Conservation (phyloP, 2,888 invertebrate genomes). For the Amaurobius ferox region DNA sequence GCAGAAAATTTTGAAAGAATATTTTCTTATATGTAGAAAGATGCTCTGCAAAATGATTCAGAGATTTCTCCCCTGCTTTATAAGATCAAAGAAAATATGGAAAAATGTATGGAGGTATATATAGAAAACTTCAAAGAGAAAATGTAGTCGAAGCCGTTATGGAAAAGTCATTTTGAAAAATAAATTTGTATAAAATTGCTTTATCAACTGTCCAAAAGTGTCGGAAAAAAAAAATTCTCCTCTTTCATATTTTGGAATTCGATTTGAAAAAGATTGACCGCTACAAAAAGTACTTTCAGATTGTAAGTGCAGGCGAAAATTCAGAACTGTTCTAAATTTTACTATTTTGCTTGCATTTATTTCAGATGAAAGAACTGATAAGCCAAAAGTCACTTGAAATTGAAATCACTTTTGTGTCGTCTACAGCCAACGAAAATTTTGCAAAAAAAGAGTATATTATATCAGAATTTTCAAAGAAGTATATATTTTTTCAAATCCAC, state of each 20-base stretch:
- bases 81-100: slow-evolving; percentile 7
- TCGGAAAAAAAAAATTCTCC: slow-evolving; percentile 38
- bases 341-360: slow-evolving; percentile 23
- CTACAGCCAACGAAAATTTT: no score
- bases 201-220: slow-evolving; percentile 32
- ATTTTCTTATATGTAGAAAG: neutral
- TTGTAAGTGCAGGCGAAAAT: slow-evolving; percentile 34
- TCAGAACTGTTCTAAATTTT: slow-evolving; percentile 24
- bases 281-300: slow-evolving; percentile 43
- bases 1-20: neutral
- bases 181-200: slow-evolving; percentile 36
- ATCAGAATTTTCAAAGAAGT: no score
- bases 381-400: slow-evolving; percentile 16
- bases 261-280: slow-evolving; percentile 61
- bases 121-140: slow-evolving; percentile 21
- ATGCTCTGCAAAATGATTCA: neutral
- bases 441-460: no score
- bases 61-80: slow-evolving; percentile 10
- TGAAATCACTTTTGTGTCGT: neutral
- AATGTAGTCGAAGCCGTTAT: slow-evolving; percentile 34
- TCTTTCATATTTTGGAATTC: slow-evolving; percentile 43
- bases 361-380: slow-evolving; percentile 30
- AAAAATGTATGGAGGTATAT: neutral
- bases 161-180: slow-evolving; percentile 35
- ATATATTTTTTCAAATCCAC: no score